These are phyloP conservation scores for Deilephila porcellus DNA, from an alignment of 2,888 invertebrate genomes.

Conservation along the genomic window DNA sequence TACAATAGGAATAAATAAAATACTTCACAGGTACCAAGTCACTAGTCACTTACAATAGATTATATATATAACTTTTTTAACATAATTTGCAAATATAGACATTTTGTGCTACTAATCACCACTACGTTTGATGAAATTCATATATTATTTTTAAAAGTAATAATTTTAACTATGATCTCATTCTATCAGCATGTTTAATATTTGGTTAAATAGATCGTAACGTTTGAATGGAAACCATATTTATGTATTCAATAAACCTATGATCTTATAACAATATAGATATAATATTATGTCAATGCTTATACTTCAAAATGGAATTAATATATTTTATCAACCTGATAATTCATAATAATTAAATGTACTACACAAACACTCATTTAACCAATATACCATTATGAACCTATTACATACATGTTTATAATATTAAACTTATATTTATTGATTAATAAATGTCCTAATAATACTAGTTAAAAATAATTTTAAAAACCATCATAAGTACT, in stretches of 20 bases:
- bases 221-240: not conserved
- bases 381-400: not conserved
- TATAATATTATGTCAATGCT: no score
- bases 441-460: not conserved
- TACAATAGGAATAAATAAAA: no score
- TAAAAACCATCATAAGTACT: not conserved
- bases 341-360: not conserved
- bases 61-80: not conserved
- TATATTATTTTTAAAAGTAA: not conserved
- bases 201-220: not conserved
- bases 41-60: not conserved
- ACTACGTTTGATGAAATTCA: not conserved
- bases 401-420: not conserved
- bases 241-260: not conserved
- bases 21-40: no score
- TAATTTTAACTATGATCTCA: no score
- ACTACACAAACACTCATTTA: not conserved
- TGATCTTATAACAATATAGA: no score
- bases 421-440: not conserved
- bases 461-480: not conserved
- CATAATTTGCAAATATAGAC: not conserved
- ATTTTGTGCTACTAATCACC: slow-evolving; percentile 1
- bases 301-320: no score
- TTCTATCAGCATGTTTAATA: not conserved
- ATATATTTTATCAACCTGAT: no score